A percentile compares a stretch with the other conserved stretches of the same genome.
These are phyloP conservation scores for Antheraea yamamai DNA, from an alignment of 2,888 invertebrate genomes.

Conservation along the genomic window DNA sequence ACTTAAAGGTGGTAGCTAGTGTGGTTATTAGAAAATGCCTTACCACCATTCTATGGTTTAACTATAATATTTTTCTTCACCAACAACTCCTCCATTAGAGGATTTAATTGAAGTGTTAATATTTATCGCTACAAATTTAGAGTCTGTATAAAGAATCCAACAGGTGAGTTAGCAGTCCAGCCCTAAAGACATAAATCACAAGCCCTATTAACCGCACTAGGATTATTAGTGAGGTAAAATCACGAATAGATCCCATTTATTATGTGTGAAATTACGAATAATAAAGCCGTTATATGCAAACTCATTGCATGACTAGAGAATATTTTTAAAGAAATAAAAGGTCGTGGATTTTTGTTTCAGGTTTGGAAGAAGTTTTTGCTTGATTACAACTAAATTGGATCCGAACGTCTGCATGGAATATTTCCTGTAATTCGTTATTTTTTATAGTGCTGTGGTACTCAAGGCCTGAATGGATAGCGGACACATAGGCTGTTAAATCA, in stretches of 20 bases:
- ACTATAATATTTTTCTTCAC: no score
- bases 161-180: constrained; percentile 14
- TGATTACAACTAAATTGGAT: no score
- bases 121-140: neutral
- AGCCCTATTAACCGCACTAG: constrained; percentile 39
- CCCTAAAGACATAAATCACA: constrained; percentile 36
- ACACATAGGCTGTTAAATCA: no score
- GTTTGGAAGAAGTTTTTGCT: neutral
- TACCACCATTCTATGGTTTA: no score
- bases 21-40: no score
- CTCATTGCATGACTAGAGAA: constrained; percentile 61
- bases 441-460: no score
- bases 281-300: constrained; percentile 66
- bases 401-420: no score
- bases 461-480: no score
- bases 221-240: constrained; percentile 53
- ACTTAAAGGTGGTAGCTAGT: no score
- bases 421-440: no score
- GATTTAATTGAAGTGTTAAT: no score
- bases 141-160: neutral
- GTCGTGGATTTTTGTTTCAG: neutral
- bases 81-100: no score
- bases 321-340: constrained; percentile 45
- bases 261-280: constrained; percentile 61
- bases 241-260: constrained; percentile 58